Evolutionary conservation across 2,797 vertebrate genomes (phyloP), one percentile per base, ranked within the genome.

Genomic region (Megalops cyprinoides): DNA sequence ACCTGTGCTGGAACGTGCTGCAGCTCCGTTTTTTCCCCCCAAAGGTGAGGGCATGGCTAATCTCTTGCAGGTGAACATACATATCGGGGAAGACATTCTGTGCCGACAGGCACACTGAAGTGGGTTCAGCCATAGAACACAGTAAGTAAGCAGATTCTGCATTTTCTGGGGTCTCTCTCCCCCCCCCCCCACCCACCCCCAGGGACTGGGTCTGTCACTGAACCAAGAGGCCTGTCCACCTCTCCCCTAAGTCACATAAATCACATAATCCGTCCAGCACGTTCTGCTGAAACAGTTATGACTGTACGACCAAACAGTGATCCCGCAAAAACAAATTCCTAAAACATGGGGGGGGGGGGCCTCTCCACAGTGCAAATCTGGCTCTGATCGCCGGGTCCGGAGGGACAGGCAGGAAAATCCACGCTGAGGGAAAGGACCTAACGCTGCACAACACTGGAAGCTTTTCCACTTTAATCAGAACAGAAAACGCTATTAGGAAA

Each of bases 241-340:
- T n/a, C n/a, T n/a, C n/a, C n/a, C n/a, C n/a, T n/a, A n/a, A n/a
- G n/a, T n/a, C n/a, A n/a, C n/a, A n/a, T n/a, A 39, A 65, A 31
- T 44, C 49, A 15, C 31, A 25, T 49, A 25, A 23, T 31, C 37
- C 25, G 42, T 37, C 46, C 65, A 55, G 48, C 49, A 39, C 20
- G 18, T 18, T 39, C 25, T 80, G 25, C 53, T 76, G 83, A 39
- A 85, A 86, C 85, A 85, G 56, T 83, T 82, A 81, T 86, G 82
- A 82, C 42, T 49, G 15, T n/a, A 62, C 8, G 79, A 80, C 87
- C 51, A 85, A 87, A 91, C 84, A 85, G 85, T 71, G 86, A 85
- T 88, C 87, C 87, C 85, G 85, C 83, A 88, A 88, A 82, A 89
- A 87, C 84, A 83, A 84, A 86, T 85, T 90, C 87, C 82, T 85